These are phyloP conservation scores for Puma concolor DNA, from an alignment of 2,113 vertebrate genomes.

Conservation along the genomic window DNA sequence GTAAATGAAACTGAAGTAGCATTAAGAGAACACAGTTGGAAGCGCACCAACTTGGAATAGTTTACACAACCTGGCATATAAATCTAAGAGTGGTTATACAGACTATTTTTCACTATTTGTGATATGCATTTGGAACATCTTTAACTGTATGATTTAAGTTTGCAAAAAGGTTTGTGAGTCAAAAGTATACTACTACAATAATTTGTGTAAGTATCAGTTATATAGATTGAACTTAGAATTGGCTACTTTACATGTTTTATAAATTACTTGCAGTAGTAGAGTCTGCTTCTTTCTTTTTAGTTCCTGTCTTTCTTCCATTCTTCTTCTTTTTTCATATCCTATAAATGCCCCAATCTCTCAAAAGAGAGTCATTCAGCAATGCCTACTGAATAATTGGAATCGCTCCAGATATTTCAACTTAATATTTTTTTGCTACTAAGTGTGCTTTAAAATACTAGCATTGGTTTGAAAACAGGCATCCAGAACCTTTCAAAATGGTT, in stretches of 20 bases:
- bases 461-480: constrained; percentile 61
- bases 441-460: constrained; percentile 29
- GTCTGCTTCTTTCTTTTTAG: neutral
- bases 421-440: neutral
- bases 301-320: neutral
- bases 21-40: neutral
- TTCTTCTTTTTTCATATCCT: neutral
- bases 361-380: neutral
- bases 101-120: neutral
- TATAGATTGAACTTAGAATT: neutral
- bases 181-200: neutral
- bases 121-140: neutral
- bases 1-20: neutral
- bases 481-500: constrained; percentile 48
- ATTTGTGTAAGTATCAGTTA: neutral
- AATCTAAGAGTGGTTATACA: neutral
- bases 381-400: neutral
- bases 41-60: neutral
- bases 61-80: neutral
- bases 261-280: neutral
- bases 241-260: neutral
- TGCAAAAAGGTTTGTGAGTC: neutral
- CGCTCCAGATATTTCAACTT: neutral
- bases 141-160: neutral
- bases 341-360: neutral